phyloP scores from a whole-genome alignment of 2,888 invertebrate species.

The Chouioia cunea region DNA sequence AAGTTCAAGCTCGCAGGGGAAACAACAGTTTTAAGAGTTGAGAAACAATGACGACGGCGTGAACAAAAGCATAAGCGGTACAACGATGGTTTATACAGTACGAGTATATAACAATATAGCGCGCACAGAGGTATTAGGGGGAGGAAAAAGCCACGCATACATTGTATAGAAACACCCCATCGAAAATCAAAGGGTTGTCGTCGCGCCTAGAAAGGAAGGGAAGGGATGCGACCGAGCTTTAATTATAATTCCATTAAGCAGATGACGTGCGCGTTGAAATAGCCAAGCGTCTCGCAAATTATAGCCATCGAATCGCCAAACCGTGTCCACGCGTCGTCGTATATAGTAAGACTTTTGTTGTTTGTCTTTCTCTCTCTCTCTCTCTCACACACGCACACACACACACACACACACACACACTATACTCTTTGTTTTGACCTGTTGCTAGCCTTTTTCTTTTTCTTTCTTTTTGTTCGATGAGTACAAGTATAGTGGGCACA shows the following conservation, averaged over 20 bases:
- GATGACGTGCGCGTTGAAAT: constrained; percentile 40
- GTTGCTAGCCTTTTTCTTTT: neutral
- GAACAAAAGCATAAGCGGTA: too few species aligned
- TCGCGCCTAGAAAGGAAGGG: neutral
- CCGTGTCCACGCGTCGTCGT: neutral
- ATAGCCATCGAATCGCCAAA: constrained; percentile 27
- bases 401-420: too few species aligned
- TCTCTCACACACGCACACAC: too few species aligned
- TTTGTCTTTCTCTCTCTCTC: neutral
- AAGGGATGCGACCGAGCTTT: constrained; percentile 33
- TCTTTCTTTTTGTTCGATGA: neutral
- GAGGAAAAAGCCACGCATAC: too few species aligned
- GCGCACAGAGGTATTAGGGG: too few species aligned
- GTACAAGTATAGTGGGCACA: too few species aligned
- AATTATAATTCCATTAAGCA: constrained; percentile 47
- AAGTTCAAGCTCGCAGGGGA: too few species aligned
- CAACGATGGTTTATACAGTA: too few species aligned
- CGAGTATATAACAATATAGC: too few species aligned
- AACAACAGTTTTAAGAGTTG: too few species aligned
- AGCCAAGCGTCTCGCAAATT: constrained; percentile 39
- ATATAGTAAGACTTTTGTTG: too few species aligned
- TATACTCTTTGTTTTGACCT: constrained; percentile 5
- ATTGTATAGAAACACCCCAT: neutral
- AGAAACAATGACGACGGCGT: neutral
- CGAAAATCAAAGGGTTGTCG: constrained; percentile 22